Evolutionary conservation across 2,888 invertebrate genomes (phyloP), one percentile per base, ranked within the genome.

Genomic region (Labia minor): DNA sequence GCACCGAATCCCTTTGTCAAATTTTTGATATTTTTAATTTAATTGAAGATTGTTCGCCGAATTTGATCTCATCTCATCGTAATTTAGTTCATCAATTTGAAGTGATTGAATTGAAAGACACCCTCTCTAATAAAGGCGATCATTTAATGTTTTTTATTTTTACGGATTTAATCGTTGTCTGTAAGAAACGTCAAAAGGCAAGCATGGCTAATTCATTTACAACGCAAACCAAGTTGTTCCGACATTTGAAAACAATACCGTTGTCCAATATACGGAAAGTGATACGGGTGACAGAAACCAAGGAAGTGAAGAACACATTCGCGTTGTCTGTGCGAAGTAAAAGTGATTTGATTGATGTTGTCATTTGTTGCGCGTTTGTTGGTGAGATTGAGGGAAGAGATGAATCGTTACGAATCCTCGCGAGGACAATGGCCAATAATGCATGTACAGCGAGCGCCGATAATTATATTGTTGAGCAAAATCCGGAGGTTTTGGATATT

Each of bases 81-180:
- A 49, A 49, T 49, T 16, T 49, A n/a, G 49, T 49, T 49, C 49
- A 49, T 49, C 49, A 49, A 16, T 49, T 49, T 49, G 49, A 49
- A 49, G 49, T 49, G 6, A 49, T 49, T 49, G 49, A 49, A 49
- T 49, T 49, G 49, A 49, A 49, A 49, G 49, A 49, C 49, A 49
- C 49, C 14, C 2, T 49, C n/a, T 49, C 49, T 4, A 49, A 49
- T 49, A 49, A 49, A 49, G 49, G 49, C 49, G 49, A 49, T 49
- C 49, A 49, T 49, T 49, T 49, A 49, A 49, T 49, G 49, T 49
- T 49, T 16, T 49, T 49, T 14, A 16, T 49, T 49, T 49, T 49
- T 49, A 49, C 49, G 2, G 49, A 49, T 49, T 49, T 49, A 49
- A 49, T 49, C 14, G 49, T 49, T 4, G 49, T 49, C 16, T 49